Percentiles rank a stretch among this genome's conserved stretches.
Evolutionary conservation across 2,888 invertebrate genomes (phyloP).

Genomic region (Trissoscelio sp.): DNA sequence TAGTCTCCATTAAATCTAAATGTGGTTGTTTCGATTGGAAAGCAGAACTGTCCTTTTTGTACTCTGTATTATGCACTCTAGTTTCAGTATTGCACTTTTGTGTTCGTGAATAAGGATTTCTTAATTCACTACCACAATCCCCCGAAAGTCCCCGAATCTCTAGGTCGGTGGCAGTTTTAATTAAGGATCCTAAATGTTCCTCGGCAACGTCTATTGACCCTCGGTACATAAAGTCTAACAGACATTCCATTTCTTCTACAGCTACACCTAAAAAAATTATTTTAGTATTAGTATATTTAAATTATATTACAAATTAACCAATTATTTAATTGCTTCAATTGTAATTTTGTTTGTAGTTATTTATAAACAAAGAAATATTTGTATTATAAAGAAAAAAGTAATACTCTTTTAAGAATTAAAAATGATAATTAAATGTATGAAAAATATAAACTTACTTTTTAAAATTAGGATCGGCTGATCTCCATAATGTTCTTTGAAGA

Average conservation of each 20-base stretch:
- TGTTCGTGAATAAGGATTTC: slow-evolving; percentile 85
- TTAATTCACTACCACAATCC: slow-evolving; percentile 85
- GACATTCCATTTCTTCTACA: slow-evolving; percentile 87
- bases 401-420: no score
- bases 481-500: slow-evolving; percentile 90
- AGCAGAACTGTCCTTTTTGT: slow-evolving; percentile 67
- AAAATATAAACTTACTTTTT: slow-evolving; percentile 81
- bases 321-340: no score
- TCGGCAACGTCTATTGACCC: slow-evolving; percentile 88
- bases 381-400: no score
- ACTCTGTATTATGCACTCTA: slow-evolving; percentile 77
- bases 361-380: no score
- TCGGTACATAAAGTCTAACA: slow-evolving; percentile 89
- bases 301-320: no score
- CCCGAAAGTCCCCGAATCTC: slow-evolving; percentile 88
- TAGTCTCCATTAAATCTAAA: slow-evolving; percentile 73
- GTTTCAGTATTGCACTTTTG: slow-evolving; percentile 77
- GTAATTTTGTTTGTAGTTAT: no score
- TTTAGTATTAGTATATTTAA: neutral
- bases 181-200: slow-evolving; percentile 86
- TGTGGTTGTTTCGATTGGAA: slow-evolving; percentile 73
- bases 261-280: slow-evolving; percentile 84
- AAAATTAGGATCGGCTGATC: slow-evolving; percentile 90
- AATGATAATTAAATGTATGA: neutral
- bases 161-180: slow-evolving; percentile 88